Percentiles rank a stretch among this genome's conserved stretches.
Evolutionary conservation across 2,113 vertebrate species (phyloP).

Genomic region (Dromiciops gliroides): DNA sequence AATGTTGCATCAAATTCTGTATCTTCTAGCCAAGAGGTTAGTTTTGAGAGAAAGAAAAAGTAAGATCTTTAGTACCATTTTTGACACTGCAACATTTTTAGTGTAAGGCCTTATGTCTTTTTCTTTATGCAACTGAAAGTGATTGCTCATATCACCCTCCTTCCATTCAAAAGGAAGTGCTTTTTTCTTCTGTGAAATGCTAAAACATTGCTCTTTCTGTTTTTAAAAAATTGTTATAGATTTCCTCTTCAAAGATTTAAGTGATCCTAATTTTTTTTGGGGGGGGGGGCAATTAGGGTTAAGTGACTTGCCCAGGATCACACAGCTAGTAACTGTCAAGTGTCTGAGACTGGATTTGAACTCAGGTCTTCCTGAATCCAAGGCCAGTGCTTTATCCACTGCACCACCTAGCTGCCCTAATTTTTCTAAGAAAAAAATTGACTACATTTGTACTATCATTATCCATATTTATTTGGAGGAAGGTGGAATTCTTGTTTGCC

Average conservation of each 20-base stretch:
- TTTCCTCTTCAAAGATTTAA: not conserved
- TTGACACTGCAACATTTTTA: conserved; percentile 6
- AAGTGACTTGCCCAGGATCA: too few species aligned
- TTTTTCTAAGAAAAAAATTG: conserved; percentile 13
- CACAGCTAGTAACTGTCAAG: too few species aligned
- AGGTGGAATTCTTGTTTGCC: not conserved
- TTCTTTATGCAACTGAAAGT: not conserved
- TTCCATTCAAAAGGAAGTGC: not conserved
- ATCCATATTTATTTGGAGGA: conserved; percentile 4
- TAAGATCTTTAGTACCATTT: not conserved
- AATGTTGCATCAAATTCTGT: not conserved
- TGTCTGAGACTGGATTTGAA: too few species aligned
- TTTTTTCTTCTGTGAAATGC: conserved; percentile 31
- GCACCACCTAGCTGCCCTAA: not conserved
- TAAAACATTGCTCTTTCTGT: not conserved
- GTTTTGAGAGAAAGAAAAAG: conserved; percentile 10
- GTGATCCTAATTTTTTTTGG: too few species aligned
- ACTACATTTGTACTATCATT: not conserved
- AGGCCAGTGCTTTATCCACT: too few species aligned
- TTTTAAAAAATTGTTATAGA: not conserved
- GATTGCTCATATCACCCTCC: not conserved
- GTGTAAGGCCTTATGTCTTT: not conserved
- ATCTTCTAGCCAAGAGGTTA: not conserved
- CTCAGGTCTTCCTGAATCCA: too few species aligned
- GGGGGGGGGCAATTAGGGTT: too few species aligned